phyloP scores from a whole-genome alignment of 2,113 vertebrate species.

The Sylvietta virens region DNA sequence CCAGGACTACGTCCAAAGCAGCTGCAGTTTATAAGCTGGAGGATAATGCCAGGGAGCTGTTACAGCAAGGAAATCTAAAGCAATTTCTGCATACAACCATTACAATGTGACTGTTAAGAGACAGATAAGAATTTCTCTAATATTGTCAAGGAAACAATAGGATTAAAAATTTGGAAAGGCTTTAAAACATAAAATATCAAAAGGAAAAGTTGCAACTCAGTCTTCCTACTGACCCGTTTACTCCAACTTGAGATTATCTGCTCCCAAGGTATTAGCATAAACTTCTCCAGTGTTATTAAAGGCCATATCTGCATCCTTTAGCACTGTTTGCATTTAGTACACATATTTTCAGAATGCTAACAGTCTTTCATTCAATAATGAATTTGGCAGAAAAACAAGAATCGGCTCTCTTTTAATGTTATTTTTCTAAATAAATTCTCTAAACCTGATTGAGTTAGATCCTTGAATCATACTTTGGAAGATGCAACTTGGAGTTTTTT shows the following conservation, averaged over 20 bases:
- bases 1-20: neutral
- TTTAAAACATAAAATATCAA: neutral
- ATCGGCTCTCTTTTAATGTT: neutral
- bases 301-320: neutral
- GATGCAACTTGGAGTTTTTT: neutral
- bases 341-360: slow-evolving; percentile 15
- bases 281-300: neutral
- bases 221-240: neutral
- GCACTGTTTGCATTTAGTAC: neutral
- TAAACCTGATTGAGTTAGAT: slow-evolving; percentile 7
- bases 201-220: neutral
- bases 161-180: neutral
- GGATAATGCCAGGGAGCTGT: neutral
- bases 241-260: slow-evolving; percentile 10
- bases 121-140: neutral
- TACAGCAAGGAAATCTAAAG: neutral
- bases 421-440: slow-evolving; percentile 26
- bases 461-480: slow-evolving; percentile 5
- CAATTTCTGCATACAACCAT: neutral
- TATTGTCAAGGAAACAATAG: neutral
- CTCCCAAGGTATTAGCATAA: neutral
- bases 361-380: neutral
- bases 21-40: neutral
- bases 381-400: slow-evolving; percentile 46
- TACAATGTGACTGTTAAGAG: neutral